Evolutionary conservation across 2,888 invertebrate genomes (phyloP).

Genomic region (Napeogenes sylphis): DNA sequence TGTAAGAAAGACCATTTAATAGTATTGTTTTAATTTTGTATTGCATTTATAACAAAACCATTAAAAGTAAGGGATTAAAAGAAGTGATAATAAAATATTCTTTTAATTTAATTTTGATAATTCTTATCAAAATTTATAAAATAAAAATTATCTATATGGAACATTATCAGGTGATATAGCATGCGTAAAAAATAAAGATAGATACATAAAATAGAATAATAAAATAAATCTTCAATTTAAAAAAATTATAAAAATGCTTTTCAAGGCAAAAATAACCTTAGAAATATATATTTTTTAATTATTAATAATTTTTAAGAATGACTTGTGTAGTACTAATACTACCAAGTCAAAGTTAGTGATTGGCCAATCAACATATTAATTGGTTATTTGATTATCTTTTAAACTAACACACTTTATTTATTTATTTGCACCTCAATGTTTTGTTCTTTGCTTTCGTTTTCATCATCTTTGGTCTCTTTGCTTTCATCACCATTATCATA

Average conservation of each 20-base stretch:
- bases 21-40: too few species aligned
- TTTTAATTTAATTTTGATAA: too few species aligned
- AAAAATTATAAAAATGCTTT: too few species aligned
- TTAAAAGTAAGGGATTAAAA: too few species aligned
- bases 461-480: constrained; percentile 38
- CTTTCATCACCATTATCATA: constrained; percentile 46
- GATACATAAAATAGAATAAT: neutral
- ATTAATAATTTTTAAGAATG: neutral
- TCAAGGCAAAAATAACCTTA: neutral
- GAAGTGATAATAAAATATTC: too few species aligned
- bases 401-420: constrained; percentile 36
- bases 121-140: neutral
- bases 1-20: too few species aligned
- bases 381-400: constrained; percentile 20
- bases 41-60: too few species aligned
- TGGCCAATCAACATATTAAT: constrained; percentile 45
- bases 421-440: constrained; percentile 47
- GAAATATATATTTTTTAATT: neutral
- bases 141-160: neutral
- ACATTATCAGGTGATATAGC: constrained; percentile 1
- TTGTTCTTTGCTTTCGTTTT: constrained; percentile 30
- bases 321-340: neutral
- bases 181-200: neutral
- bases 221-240: too few species aligned
- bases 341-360: constrained; percentile 43